phyloP scores from a whole-genome alignment of 2,888 invertebrate species.

The Microchrysa polita region DNA sequence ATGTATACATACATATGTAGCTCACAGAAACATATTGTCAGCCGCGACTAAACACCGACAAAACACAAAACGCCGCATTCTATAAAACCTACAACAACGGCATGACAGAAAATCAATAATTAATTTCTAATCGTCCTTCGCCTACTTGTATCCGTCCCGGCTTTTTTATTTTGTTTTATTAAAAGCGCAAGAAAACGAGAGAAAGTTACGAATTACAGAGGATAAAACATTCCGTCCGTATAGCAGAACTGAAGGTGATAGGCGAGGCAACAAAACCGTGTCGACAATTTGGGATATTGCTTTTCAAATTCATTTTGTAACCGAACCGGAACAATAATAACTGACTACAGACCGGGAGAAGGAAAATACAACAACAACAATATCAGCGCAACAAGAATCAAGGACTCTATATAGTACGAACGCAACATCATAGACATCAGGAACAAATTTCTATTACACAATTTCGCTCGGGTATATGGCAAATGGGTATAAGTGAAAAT shows the following conservation, averaged over 20 bases:
- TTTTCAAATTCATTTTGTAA: slow-evolving; percentile 16
- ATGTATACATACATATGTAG: too few species aligned
- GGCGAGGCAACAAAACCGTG: too few species aligned
- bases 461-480: slow-evolving; percentile 1
- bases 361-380: too few species aligned
- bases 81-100: not conserved
- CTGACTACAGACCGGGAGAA: not conserved
- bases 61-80: not conserved
- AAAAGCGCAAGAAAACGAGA: slow-evolving; percentile 32
- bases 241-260: too few species aligned
- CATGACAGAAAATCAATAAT: slow-evolving; percentile 40
- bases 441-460: slow-evolving; percentile 6
- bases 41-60: too few species aligned
- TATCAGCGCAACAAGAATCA: slow-evolving; percentile 20
- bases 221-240: too few species aligned
- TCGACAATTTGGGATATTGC: slow-evolving; percentile 31
- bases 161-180: too few species aligned
- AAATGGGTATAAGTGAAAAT: not conserved
- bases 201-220: not conserved
- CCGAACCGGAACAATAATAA: slow-evolving; percentile 15
- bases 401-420: too few species aligned
- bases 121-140: slow-evolving; percentile 32
- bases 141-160: not conserved
- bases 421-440: not conserved
- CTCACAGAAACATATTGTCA: too few species aligned